Evolutionary conservation across 1,140 invertebrate species (phyloP).

Genomic region (Pinna nobilis): DNA sequence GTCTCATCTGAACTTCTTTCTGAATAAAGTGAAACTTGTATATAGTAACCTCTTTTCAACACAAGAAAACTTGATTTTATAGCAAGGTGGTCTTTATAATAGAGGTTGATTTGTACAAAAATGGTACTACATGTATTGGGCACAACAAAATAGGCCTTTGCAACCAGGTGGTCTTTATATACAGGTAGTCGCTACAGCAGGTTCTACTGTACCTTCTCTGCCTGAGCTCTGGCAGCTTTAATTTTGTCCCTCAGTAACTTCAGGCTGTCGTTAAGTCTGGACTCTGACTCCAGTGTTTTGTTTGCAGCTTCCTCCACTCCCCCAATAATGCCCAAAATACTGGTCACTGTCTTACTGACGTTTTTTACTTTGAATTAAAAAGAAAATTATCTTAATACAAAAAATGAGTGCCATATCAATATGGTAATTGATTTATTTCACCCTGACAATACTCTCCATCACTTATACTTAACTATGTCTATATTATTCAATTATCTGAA

Average conservation of each 20-base stretch:
- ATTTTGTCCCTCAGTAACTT: constrained; percentile 84
- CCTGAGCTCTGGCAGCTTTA: constrained; percentile 85
- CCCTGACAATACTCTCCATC: no score
- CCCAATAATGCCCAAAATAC: constrained; percentile 57
- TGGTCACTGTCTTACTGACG: constrained; percentile 47
- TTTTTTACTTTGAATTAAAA: constrained; percentile 29
- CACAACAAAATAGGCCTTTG: constrained; percentile 16
- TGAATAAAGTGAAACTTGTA: no score
- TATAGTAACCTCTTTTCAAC: no score
- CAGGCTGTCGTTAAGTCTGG: constrained; percentile 76
- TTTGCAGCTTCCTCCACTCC: constrained; percentile 34
- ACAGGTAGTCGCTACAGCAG: neutral
- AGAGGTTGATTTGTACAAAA: no score
- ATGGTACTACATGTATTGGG: no score
- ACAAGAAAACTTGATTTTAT: no score
- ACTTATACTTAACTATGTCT: no score
- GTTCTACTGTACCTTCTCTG: constrained; percentile 82
- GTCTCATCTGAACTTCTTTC: no score
- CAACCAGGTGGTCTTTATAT: neutral
- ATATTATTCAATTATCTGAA: no score
- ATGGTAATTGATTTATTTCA: no score
- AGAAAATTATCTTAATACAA: neutral
- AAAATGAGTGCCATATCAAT: neutral
- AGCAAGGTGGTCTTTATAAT: no score
- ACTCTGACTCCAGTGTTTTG: constrained; percentile 40